Base-by-base conservation (phyloP, 2,113 vertebrate genomes). In the Rhinolophus sinicus region DNA sequence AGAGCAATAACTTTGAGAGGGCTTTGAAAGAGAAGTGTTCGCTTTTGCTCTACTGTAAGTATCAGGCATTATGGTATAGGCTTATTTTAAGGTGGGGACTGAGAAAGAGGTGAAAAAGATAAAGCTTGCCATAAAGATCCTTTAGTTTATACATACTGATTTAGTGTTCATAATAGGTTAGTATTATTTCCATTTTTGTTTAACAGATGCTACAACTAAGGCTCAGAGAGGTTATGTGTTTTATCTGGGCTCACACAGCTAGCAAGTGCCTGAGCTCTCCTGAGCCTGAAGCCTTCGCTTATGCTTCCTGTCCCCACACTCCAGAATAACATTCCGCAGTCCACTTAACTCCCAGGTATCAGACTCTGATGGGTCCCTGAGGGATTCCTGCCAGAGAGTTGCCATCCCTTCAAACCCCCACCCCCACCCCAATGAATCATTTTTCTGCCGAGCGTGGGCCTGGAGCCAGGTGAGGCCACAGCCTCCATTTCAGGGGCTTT, bases 401-500 rank as follows among this genome's bases (percentile, higher is more conserved):
- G 77, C 56, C 75, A 38, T 82, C 60, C 28, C 64, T 81, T 67
- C 33, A 73, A 73, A 22, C 47, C 64, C 72, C 28, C 14, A 38
- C 52, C 40, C 44, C 8, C 28, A 28, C 40, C 47, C 18, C 33
- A 75, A 65, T 52, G 62, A 87, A 86, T 80, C 40, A 28, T 30
- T 64, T 35, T 76, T 19, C 64, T 65, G 64, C 33, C 44, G 65
- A 90, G 24, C 35, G 11, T 2, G 26, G 83, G 64, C 54, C 76
- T 73, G 78, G 19, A 93, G 60, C 35, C 77, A 93, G 88, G 83
- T 88, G 58, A 96, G 89, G 78, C 83, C 58, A 16, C 67, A 82
- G 75, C 26, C 62, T 96, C 82, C 88, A 95, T 84, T 81, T 50
- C 82, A 70, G 47, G 72, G 67, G 73, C 64, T 88, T 96, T 95